Conservation (phyloP, 2,113 vertebrate species). For the Callipepla californica region DNA sequence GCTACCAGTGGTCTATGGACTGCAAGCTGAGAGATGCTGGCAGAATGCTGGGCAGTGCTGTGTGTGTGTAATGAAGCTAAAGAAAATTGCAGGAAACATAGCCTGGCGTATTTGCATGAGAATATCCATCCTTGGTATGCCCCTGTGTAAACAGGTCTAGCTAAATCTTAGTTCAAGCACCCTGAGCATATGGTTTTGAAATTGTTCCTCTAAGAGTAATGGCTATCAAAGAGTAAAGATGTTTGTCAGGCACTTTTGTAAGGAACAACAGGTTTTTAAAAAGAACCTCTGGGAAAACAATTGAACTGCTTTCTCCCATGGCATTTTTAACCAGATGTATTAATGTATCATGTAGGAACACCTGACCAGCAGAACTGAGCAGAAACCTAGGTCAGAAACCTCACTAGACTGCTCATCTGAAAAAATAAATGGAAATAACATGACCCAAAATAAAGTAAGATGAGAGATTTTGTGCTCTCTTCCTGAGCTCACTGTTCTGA, state of each 20-base stretch:
- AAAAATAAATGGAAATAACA: not conserved
- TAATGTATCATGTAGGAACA: not conserved
- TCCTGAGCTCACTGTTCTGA: not conserved
- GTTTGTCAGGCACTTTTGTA: not conserved
- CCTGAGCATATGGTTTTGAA: conserved; percentile 33
- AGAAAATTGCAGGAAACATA: not conserved
- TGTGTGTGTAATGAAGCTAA: not conserved
- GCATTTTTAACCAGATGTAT: not conserved
- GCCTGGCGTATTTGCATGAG: not conserved
- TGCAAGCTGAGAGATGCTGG: not conserved
- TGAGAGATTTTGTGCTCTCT: not conserved
- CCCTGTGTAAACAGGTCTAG: not conserved
- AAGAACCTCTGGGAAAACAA: not conserved
- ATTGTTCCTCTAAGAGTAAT: not conserved
- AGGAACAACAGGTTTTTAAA: not conserved
- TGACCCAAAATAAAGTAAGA: not conserved
- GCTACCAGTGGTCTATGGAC: not conserved
- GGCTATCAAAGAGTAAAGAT: conserved; percentile 8
- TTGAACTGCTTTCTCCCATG: not conserved
- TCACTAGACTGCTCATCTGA: not conserved
- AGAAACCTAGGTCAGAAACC: not conserved
- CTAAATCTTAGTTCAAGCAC: conserved; percentile 24
- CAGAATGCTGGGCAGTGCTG: not conserved
- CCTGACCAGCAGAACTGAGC: not conserved
- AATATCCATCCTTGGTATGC: not conserved